Evolutionary conservation across 1,140 invertebrate genomes (phyloP).

Genomic region (Drosophila parabipectinata): DNA sequence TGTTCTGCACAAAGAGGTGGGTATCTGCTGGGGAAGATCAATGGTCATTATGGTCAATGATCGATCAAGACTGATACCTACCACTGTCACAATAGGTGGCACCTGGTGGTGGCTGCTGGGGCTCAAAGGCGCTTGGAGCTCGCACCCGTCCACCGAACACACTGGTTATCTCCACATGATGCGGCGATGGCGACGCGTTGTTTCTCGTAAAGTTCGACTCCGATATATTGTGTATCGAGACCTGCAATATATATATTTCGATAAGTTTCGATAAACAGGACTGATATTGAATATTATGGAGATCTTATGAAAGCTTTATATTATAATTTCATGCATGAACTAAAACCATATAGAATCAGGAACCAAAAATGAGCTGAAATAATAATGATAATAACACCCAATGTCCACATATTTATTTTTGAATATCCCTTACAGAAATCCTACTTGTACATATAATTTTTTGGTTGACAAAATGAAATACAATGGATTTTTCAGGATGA

Average conservation of each 20-base stretch:
- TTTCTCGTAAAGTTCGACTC: conserved; percentile 85
- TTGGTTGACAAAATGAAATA: not conserved
- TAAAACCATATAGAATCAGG: no score
- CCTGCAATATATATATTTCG: conserved; percentile 36
- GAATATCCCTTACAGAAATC: not conserved
- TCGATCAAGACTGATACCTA: no score
- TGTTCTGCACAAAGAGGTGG: conserved; percentile 72
- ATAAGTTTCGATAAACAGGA: no score
- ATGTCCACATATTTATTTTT: conserved; percentile 12
- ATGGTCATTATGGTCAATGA: no score
- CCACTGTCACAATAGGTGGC: conserved; percentile 63
- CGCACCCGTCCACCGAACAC: conserved; percentile 69
- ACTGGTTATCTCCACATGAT: conserved; percentile 83
- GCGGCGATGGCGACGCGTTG: conserved; percentile 83
- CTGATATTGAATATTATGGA: no score
- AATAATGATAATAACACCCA: not conserved
- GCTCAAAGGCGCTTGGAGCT: conserved; percentile 57
- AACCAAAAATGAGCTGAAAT: not conserved
- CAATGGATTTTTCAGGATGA: conserved; percentile 23
- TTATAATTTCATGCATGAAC: no score
- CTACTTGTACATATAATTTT: not conserved
- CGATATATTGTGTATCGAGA: conserved; percentile 86
- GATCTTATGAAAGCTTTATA: no score
- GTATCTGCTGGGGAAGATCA: conserved; percentile 37
- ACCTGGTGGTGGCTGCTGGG: conserved; percentile 43